These are phyloP conservation scores for human DNA, from an alignment of 2,113 vertebrate species.

Conservation along the genomic window GRCh38 chr14:69458501-69459000, in stretches of 20 bases:
- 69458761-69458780: slow-evolving; percentile 81
- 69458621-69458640: slow-evolving; percentile 42
- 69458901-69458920: slow-evolving; percentile 77
- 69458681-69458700: slow-evolving; percentile 75
- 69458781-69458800: slow-evolving; percentile 65
- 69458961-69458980: slow-evolving; percentile 65
- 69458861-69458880: slow-evolving; percentile 89
- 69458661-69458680: slow-evolving; percentile 75
- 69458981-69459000: slow-evolving; percentile 67
- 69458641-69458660: slow-evolving; percentile 73
- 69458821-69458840: slow-evolving; percentile 79
- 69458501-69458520: slow-evolving; percentile 93
- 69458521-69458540: slow-evolving; percentile 93
- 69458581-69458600: slow-evolving; percentile 92
- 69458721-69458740: slow-evolving; percentile 78
- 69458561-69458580: slow-evolving; percentile 96
- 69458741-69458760: slow-evolving; percentile 66
- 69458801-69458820: slow-evolving; percentile 79
- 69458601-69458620: slow-evolving; percentile 53
- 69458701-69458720: slow-evolving; percentile 78
- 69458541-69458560: slow-evolving; percentile 97
- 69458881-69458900: slow-evolving; percentile 80
- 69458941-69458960: slow-evolving; percentile 78
- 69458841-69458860: slow-evolving; percentile 82
- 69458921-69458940: slow-evolving; percentile 78